Percentiles rank a stretch among this genome's conserved stretches.
Conservation (phyloP, 2,888 invertebrate species). For the Scotopteryx bipunctaria region DNA sequence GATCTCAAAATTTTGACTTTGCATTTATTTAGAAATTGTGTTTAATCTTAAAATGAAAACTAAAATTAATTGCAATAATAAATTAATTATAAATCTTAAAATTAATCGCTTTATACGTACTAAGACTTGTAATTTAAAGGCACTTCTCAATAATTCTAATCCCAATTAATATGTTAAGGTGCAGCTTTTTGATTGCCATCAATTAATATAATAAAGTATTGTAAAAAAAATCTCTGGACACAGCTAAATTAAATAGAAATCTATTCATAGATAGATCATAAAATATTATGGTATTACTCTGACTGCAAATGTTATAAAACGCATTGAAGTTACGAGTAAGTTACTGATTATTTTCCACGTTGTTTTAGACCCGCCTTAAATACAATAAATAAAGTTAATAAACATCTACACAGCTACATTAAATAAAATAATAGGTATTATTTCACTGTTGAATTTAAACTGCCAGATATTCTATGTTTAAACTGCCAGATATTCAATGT, state of each 20-base stretch:
- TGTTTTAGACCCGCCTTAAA: slow-evolving; percentile 6
- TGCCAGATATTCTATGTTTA: slow-evolving; percentile 35
- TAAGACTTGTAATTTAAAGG: slow-evolving; percentile 65
- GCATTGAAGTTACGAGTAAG: neutral
- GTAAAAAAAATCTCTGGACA: slow-evolving; percentile 62
- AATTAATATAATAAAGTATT: slow-evolving; percentile 54
- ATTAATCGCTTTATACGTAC: slow-evolving; percentile 66
- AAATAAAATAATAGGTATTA: slow-evolving; percentile 27
- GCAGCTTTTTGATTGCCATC: slow-evolving; percentile 64
- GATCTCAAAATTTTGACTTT: slow-evolving; percentile 74
- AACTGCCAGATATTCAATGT: slow-evolving; percentile 34
- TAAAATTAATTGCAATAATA: slow-evolving; percentile 62
- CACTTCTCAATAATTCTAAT: slow-evolving; percentile 68
- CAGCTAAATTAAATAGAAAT: slow-evolving; percentile 57
- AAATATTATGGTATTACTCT: slow-evolving; percentile 2
- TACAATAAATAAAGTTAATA: slow-evolving; percentile 9
- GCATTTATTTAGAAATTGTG: slow-evolving; percentile 69
- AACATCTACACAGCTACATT: slow-evolving; percentile 7
- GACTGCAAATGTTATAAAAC: neutral
- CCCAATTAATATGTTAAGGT: slow-evolving; percentile 65
- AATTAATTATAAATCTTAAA: slow-evolving; percentile 55
- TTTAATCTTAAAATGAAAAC: slow-evolving; percentile 48
- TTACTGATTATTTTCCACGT: neutral
- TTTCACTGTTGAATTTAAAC: slow-evolving; percentile 36
- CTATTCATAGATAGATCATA: slow-evolving; percentile 44